phyloP scores from a whole-genome alignment of 1,140 invertebrate species.

The Wasmannia auropunctata region DNA sequence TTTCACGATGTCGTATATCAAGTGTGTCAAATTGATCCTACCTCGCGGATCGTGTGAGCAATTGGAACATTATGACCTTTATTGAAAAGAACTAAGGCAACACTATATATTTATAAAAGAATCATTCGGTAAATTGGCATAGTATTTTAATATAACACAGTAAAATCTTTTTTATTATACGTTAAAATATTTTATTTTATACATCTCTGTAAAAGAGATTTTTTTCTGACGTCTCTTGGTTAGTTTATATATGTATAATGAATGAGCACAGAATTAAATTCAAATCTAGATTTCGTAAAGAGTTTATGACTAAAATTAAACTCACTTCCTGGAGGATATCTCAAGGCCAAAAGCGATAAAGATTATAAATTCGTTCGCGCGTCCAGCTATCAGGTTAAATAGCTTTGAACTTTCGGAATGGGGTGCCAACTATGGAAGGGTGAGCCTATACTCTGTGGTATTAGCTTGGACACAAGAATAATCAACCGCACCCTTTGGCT shows the following conservation, averaged over 20 bases:
- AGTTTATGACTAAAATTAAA: constrained; percentile 6
- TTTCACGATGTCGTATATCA: neutral
- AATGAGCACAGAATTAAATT: neutral
- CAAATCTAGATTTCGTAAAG: neutral
- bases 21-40: constrained; percentile 23
- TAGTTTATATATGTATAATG: too few species aligned
- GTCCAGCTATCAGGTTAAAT: constrained; percentile 39
- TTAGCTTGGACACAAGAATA: constrained; percentile 53
- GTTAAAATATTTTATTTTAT: neutral
- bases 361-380: constrained; percentile 10
- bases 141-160: neutral
- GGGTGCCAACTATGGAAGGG: constrained; percentile 47
- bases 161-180: neutral
- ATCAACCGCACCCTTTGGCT: constrained; percentile 71
- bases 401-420: constrained; percentile 62
- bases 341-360: neutral
- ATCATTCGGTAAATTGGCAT: neutral
- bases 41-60: neutral
- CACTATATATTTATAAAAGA: neutral
- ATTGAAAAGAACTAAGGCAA: neutral
- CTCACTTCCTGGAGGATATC: neutral
- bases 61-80: neutral
- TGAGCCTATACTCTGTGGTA: constrained; percentile 44
- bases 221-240: too few species aligned
- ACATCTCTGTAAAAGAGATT: neutral